Conservation (phyloP, 2,888 invertebrate genomes). For the Phlogophora meticulosa region DNA sequence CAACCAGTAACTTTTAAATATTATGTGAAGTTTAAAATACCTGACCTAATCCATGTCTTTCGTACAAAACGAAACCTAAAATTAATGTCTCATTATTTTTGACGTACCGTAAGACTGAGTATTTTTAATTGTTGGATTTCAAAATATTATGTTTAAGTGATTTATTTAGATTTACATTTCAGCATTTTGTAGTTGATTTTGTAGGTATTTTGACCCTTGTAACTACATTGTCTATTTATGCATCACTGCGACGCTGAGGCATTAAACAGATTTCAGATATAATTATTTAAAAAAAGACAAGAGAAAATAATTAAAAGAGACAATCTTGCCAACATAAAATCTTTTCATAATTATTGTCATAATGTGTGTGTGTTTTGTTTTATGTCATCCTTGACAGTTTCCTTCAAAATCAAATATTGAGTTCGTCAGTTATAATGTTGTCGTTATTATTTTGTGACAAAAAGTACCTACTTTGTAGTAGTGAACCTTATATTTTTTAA, state of each 20-base stretch:
- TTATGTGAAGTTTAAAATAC: conserved; percentile 32
- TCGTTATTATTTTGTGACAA: no score
- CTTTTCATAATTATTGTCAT: no score
- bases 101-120: conserved; percentile 73
- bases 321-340: no score
- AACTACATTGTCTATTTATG: conserved; percentile 15
- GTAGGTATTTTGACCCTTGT: conserved; percentile 26
- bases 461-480: no score
- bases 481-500: no score
- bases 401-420: no score
- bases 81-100: conserved; percentile 62
- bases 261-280: background rate
- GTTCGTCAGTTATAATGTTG: no score
- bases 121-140: conserved; percentile 65
- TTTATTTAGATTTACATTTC: conserved; percentile 58
- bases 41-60: conserved; percentile 52
- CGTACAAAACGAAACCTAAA: conserved; percentile 48
- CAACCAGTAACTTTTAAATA: conserved; percentile 55
- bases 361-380: no score
- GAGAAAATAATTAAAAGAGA: no score
- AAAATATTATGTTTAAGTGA: conserved; percentile 57
- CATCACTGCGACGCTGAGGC: conserved; percentile 19
- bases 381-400: no score
- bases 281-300: no score
- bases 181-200: conserved; percentile 66